Conservation (phyloP, 37 sponge, comb jelly and placozoan species). For the Theonella swinhoei region DNA sequence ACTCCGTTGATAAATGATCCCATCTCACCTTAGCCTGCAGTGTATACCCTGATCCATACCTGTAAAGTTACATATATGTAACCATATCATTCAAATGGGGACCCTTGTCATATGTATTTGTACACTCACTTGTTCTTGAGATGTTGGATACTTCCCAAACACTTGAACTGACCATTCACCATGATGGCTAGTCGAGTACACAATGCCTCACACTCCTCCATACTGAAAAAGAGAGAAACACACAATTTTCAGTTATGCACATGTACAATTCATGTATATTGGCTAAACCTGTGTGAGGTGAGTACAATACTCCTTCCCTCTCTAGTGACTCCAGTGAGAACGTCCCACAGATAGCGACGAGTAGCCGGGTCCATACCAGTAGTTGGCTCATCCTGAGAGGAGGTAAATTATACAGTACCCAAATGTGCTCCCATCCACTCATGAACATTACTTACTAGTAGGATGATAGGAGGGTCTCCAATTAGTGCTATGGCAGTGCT, state of each 20-base stretch:
- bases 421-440: too few relatives aligned
- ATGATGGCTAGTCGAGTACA: conserved; percentile 95
- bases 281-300: conserved; percentile 79
- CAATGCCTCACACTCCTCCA: conserved; percentile 99
- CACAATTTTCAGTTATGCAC: not conserved
- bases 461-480: conserved; percentile 87
- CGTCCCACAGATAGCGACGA: conserved; percentile 91
- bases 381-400: conserved; percentile 93
- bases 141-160: conserved; percentile 96
- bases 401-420: not conserved
- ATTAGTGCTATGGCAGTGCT: conserved; percentile 96
- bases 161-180: conserved; percentile 97
- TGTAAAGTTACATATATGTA: not conserved
- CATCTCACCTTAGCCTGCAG: conserved; percentile 62
- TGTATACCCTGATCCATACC: conserved; percentile 76
- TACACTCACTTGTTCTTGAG: conserved; percentile 90
- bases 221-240: conserved; percentile 40
- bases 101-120: too few relatives aligned
- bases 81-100: not conserved
- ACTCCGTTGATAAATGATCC: too few relatives aligned
- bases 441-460: too few relatives aligned
- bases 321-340: conserved; percentile 56
- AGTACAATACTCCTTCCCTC: conserved; percentile 80
- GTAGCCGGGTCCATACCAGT: conserved; percentile 98
- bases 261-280: not conserved